Evolutionary conservation across 2,113 vertebrate genomes (phyloP).

Genomic region (Speoplatyrhinus poulsoni): DNA sequence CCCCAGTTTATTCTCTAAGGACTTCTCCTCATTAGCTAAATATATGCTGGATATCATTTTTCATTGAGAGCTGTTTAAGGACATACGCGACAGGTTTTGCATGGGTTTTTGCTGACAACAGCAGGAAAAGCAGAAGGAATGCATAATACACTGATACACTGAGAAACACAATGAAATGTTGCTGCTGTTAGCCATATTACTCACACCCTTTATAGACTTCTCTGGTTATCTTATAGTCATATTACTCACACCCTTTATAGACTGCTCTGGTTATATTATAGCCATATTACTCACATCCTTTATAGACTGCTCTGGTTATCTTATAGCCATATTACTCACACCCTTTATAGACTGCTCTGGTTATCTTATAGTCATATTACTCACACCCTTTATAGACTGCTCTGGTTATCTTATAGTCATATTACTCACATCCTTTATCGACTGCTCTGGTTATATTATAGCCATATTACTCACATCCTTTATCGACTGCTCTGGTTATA

Average conservation of each 20-base stretch:
- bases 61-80: conserved; percentile 49
- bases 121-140: conserved; percentile 19
- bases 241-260: conserved; percentile 13
- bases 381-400: conserved; percentile 1
- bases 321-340: conserved; percentile 11
- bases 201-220: conserved; percentile 1
- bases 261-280: neutral
- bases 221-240: neutral
- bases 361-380: conserved; percentile 3
- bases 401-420: neutral
- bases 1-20: conserved; percentile 61
- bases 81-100: conserved; percentile 28
- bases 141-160: conserved; percentile 10
- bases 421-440: conserved; percentile 13
- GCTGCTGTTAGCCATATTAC: conserved; percentile 1
- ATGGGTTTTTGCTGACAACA: conserved; percentile 18
- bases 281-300: conserved; percentile 14
- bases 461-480: no score
- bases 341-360: neutral
- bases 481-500: neutral
- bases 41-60: conserved; percentile 60
- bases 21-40: conserved; percentile 67
- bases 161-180: conserved; percentile 12
- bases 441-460: neutral
- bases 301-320: neutral